phyloP scores from a whole-genome alignment of 2,113 vertebrate genomes.

The Clarias gariepinus region DNA sequence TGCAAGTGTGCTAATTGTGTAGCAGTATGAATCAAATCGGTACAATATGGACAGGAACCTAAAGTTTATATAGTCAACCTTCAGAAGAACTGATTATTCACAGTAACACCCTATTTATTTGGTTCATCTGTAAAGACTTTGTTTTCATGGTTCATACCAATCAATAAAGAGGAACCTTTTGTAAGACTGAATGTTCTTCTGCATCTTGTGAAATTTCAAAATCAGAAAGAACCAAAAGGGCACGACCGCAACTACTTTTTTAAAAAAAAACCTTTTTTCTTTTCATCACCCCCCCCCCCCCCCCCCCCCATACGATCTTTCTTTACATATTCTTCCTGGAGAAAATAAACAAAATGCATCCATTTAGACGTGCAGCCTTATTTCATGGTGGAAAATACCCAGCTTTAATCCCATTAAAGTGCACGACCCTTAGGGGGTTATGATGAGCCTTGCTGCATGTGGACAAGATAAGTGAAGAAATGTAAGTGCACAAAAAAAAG shows the following conservation, averaged over 20 bases:
- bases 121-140: slow-evolving; percentile 70
- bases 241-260: background rate
- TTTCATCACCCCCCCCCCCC: too few species aligned
- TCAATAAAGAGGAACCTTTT: slow-evolving; percentile 80
- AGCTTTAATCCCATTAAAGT: slow-evolving; percentile 1
- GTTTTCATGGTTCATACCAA: slow-evolving; percentile 61
- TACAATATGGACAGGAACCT: slow-evolving; percentile 63
- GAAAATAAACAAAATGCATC: slow-evolving; percentile 56
- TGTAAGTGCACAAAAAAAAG: background rate
- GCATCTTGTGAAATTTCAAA: slow-evolving; percentile 58
- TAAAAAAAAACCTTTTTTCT: too few species aligned
- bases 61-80: slow-evolving; percentile 68
- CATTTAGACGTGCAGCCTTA: slow-evolving; percentile 48
- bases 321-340: slow-evolving; percentile 18
- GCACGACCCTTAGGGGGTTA: background rate
- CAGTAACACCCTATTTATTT: slow-evolving; percentile 74
- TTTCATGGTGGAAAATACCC: slow-evolving; percentile 30
- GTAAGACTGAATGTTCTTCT: slow-evolving; percentile 73
- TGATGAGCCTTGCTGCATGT: background rate
- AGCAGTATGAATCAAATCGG: slow-evolving; percentile 56
- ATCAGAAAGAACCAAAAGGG: background rate
- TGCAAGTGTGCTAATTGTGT: slow-evolving; percentile 77
- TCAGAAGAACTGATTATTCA: slow-evolving; percentile 66
- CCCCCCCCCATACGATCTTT: slow-evolving; percentile 13
- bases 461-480: slow-evolving; percentile 16